Evolutionary conservation across 2,888 invertebrate species (phyloP), one percentile per base, ranked within the genome.

Genomic region (Plusia festucae): DNA sequence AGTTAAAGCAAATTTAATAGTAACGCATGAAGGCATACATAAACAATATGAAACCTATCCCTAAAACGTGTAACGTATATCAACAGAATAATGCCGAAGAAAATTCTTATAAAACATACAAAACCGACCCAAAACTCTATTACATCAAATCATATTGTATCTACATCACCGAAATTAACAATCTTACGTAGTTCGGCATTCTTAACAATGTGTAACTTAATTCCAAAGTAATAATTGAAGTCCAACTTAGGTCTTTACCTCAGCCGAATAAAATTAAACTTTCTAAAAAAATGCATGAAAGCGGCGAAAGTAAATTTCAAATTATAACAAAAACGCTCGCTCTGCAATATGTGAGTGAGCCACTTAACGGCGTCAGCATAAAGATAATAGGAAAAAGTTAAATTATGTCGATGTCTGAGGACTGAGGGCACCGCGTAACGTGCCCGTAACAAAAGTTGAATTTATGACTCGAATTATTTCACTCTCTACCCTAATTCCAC

Each of bases 341-440:
- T 86, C 82, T 76, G 89, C 90, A 87, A 88, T 93, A 91, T 92
- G 90, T 91, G 91, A 88, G 87, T 86, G 84, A 84, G 84, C 82
- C 87, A 88, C 89, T 91, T 91, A 92, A 92, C 90, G 86, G 85
- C 88, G 91, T 93, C 93, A 93, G 93, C 93, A 89, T 91, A 93
- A 94, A 94, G 92, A 94, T 94, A 94, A 94, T 94, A 93, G 93
- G 94, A 93, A 94, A 95, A 95, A 94, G 95, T 94, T 95, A 94
- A 94, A 94, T 93, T 91, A 93, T 93, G 93, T 94, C 93, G 92
- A 94, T 91, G 91, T 87, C 91, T 89, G 85, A 85, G 82, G 79
- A 82, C 79, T 82, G 67, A 68, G 66, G 71, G 84, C 78, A 78
- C 85, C 84, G 82, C 83, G 78, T 86, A 78, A 83, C 84, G 80